phyloP scores from a whole-genome alignment of 1,140 invertebrate species.

The Lordiphosa clarofinis region DNA sequence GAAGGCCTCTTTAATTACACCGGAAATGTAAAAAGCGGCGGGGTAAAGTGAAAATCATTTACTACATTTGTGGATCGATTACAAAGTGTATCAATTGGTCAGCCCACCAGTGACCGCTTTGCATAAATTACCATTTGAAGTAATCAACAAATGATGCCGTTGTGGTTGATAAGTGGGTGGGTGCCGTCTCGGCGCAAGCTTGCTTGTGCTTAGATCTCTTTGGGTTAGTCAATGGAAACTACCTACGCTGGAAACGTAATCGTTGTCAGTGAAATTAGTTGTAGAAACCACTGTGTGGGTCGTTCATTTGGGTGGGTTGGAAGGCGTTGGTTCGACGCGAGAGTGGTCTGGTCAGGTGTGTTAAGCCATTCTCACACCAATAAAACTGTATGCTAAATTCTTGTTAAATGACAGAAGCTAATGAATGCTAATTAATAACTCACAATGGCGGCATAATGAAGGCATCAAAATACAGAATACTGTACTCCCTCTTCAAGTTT shows the following conservation, averaged over 20 bases:
- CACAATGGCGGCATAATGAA: slow-evolving; percentile 18
- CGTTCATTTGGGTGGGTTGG: neutral
- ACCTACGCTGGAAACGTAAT: slow-evolving; percentile 6
- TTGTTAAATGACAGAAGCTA: slow-evolving; percentile 21
- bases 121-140: slow-evolving; percentile 13
- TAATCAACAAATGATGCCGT: slow-evolving; percentile 6
- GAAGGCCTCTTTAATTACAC: slow-evolving; percentile 44
- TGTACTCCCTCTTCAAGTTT: slow-evolving; percentile 5
- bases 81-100: slow-evolving; percentile 51
- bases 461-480: neutral
- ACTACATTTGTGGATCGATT: slow-evolving; percentile 26
- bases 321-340: slow-evolving; percentile 6
- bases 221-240: slow-evolving; percentile 2
- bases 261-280: slow-evolving; percentile 16
- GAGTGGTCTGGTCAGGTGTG: slow-evolving; percentile 19
- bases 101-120: slow-evolving; percentile 11
- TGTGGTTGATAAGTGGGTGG: slow-evolving; percentile 2
- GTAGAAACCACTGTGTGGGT: slow-evolving; percentile 11
- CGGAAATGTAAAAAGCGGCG: slow-evolving; percentile 28
- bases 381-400: slow-evolving; percentile 37
- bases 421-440: slow-evolving; percentile 46
- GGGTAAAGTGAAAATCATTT: slow-evolving; percentile 7
- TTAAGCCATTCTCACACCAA: slow-evolving; percentile 39
- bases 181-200: neutral
- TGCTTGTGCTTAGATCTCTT: slow-evolving; percentile 8